A percentile compares a stretch with the other conserved stretches of the same genome.
Conservation (phyloP, 2,113 vertebrate species). For the Sinocyclocheilus anshuiensis region DNA sequence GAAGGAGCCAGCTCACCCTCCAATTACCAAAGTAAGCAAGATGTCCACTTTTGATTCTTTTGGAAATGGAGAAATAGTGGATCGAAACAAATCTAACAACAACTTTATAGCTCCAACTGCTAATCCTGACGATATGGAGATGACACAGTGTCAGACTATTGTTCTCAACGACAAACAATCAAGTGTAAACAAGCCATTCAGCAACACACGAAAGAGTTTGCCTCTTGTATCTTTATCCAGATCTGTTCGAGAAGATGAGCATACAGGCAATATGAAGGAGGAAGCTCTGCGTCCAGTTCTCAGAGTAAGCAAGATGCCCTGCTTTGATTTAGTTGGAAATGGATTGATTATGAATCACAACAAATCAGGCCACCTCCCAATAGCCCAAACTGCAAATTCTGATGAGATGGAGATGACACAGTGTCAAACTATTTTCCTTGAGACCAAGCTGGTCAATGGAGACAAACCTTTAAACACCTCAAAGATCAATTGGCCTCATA, state of each 20-base stretch:
- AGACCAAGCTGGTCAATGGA: conserved; percentile 2
- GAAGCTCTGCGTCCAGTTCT: not conserved
- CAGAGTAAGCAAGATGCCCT: not conserved
- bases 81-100: not conserved
- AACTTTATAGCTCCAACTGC: not conserved
- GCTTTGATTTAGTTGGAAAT: not conserved
- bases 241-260: not conserved
- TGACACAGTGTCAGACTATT: conserved; percentile 45
- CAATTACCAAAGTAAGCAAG: not conserved
- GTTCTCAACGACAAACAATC: conserved; percentile 23
- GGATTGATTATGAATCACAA: not conserved
- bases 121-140: conserved; percentile 62
- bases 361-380: not conserved
- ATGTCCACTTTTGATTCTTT: not conserved
- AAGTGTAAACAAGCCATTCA: not conserved
- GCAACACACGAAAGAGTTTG: conserved; percentile 30
- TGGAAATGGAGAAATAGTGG: not conserved
- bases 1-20: not conserved
- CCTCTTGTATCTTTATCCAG: not conserved
- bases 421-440: conserved; percentile 44
- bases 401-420: conserved; percentile 51
- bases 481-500: not conserved
- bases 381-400: not conserved
- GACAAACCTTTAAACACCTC: not conserved
- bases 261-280: not conserved